Conservation (phyloP, 1,140 invertebrate genomes). For the Subanguina moxae region DNA sequence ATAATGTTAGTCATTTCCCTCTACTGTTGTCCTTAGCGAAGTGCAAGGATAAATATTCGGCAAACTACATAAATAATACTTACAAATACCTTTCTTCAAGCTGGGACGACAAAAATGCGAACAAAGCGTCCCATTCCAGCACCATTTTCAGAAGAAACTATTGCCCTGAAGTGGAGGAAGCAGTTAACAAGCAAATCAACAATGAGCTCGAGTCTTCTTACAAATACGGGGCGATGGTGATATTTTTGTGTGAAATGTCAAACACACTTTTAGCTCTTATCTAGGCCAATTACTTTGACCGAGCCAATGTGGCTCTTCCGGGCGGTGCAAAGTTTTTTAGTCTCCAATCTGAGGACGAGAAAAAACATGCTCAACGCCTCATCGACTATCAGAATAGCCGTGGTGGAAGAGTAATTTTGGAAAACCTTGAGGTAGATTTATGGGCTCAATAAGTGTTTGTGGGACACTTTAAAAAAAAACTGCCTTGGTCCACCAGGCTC, state of each 20-base stretch:
- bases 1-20: too few relatives aligned
- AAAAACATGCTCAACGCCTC: conserved; percentile 66
- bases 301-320: conserved; percentile 72
- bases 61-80: too few relatives aligned
- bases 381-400: conserved; percentile 76
- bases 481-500: too few relatives aligned
- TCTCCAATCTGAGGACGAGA: conserved; percentile 71
- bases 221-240: conserved; percentile 74
- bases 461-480: too few relatives aligned
- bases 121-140: background rate
- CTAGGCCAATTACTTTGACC: conserved; percentile 70
- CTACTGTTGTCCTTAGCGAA: too few relatives aligned
- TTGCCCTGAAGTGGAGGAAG: conserved; percentile 70
- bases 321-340: conserved; percentile 72
- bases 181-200: conserved; percentile 80
- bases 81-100: too few relatives aligned
- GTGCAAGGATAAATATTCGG: too few relatives aligned
- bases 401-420: conserved; percentile 64
- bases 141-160: conserved; percentile 68
- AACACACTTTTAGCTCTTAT: conserved; percentile 5
- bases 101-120: background rate
- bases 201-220: conserved; percentile 79
- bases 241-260: too few relatives aligned
- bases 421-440: conserved; percentile 64
- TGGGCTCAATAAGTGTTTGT: too few relatives aligned